phyloP scores from a whole-genome alignment of 1,140 invertebrate species.

The Drosophila tristis region DNA sequence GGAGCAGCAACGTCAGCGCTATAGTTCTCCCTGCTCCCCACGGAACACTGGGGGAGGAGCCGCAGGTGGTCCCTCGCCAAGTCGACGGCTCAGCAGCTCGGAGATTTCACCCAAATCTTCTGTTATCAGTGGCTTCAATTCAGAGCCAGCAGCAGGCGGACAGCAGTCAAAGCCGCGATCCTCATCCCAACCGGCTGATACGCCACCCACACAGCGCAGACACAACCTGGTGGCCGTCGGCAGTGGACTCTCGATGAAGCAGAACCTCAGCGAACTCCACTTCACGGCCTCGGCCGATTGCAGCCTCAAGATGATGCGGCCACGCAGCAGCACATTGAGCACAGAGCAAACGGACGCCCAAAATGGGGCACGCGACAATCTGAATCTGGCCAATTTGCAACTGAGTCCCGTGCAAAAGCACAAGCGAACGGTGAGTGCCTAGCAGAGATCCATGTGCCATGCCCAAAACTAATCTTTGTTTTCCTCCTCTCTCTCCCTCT shows the following conservation, averaged over 20 bases:
- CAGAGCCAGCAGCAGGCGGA: conserved; percentile 41
- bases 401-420: conserved; percentile 75
- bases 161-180: conserved; percentile 21
- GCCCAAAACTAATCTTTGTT: not conserved
- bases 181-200: conserved; percentile 51
- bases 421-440: conserved; percentile 68
- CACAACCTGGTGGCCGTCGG: conserved; percentile 60
- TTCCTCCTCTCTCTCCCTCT: too few species aligned
- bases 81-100: conserved; percentile 55
- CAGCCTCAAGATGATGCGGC: conserved; percentile 66
- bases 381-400: conserved; percentile 60
- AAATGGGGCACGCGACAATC: conserved; percentile 49
- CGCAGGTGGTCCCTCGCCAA: not conserved
- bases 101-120: conserved; percentile 60
- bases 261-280: conserved; percentile 75
- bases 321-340: conserved; percentile 70
- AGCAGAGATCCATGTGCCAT: not conserved
- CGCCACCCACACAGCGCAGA: conserved; percentile 44
- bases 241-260: conserved; percentile 69
- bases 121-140: conserved; percentile 46
- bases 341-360: conserved; percentile 33
- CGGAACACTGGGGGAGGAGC: conserved; percentile 19
- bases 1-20: conserved; percentile 62
- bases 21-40: conserved; percentile 50
- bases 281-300: conserved; percentile 55